Evolutionary conservation across 1,140 invertebrate genomes (phyloP).

Genomic region (Euborellia annulipes): DNA sequence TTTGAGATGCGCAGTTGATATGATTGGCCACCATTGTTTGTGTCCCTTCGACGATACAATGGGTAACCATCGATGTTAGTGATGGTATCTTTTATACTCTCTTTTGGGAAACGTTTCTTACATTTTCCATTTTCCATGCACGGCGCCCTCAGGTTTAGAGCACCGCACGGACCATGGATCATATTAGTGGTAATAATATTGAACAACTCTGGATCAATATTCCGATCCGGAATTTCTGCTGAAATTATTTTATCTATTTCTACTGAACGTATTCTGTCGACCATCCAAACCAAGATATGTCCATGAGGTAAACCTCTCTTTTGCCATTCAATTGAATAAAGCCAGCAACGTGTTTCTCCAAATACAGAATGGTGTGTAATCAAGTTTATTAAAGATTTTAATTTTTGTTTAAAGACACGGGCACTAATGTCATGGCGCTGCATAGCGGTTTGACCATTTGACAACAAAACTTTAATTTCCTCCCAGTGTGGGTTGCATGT

Average conservation of each 20-base stretch:
- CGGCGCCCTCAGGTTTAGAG: constrained; percentile 26
- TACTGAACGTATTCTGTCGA: constrained; percentile 21
- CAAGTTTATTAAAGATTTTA: constrained; percentile 19
- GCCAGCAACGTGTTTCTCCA: constrained; percentile 11
- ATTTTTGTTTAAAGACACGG: constrained; percentile 24
- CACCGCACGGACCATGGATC: constrained; percentile 37
- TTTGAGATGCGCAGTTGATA: neutral
- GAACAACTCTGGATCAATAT: constrained; percentile 25
- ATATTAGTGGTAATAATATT: constrained; percentile 28
- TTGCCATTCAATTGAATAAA: constrained; percentile 30
- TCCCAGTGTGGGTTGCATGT: constrained; percentile 9
- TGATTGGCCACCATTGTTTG: constrained; percentile 6
- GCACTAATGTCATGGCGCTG: constrained; percentile 22
- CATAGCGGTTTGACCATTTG: neutral
- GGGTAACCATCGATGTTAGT: constrained; percentile 13
- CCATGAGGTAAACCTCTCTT: constrained; percentile 33
- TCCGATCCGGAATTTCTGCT: constrained; percentile 35
- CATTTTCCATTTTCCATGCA: constrained; percentile 33
- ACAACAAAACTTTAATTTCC: constrained; percentile 4
- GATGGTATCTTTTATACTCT: constrained; percentile 17
- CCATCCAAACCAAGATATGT: constrained; percentile 27
- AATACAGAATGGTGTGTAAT: constrained; percentile 21
- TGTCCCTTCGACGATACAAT: constrained; percentile 11
- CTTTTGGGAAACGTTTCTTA: constrained; percentile 20
- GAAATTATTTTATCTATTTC: constrained; percentile 32